phyloP scores from a whole-genome alignment of 1,140 invertebrate genomes.

The Drosophila lacertosa region DNA sequence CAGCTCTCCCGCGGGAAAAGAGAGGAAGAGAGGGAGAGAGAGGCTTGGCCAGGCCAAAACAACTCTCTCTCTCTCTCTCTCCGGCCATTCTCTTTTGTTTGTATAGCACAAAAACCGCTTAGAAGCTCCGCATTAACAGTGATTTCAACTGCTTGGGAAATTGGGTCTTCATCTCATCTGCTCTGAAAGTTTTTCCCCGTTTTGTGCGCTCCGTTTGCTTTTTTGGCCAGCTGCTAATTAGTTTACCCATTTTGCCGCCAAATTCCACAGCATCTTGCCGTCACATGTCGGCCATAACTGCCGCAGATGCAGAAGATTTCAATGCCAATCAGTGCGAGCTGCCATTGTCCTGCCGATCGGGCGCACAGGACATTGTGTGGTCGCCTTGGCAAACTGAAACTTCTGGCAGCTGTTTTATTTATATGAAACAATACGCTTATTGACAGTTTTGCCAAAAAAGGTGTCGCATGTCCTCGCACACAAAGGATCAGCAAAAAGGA shows the following conservation, averaged over 20 bases:
- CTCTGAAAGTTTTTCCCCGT: conserved; percentile 40
- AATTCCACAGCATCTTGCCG: conserved; percentile 67
- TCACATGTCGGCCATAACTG: conserved; percentile 71
- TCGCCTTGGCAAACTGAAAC: conserved; percentile 32
- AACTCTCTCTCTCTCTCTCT: conserved; percentile 37
- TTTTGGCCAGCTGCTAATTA: conserved; percentile 36
- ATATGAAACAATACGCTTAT: conserved; percentile 66
- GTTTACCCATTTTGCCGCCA: conserved; percentile 60
- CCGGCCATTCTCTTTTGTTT: conserved; percentile 6
- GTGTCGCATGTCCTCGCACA: conserved; percentile 57
- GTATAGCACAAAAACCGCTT: conserved; percentile 64
- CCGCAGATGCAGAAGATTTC: conserved; percentile 57
- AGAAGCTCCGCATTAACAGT: conserved; percentile 59
- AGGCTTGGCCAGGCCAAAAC: conserved; percentile 23
- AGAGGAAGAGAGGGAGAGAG: conserved; percentile 19
- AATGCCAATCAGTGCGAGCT: conserved; percentile 61
- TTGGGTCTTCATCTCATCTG: conserved; percentile 43
- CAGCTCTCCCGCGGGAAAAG: conserved; percentile 7
- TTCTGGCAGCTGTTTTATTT: conserved; percentile 48
- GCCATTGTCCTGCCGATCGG: conserved; percentile 39
- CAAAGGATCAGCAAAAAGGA: conserved; percentile 53
- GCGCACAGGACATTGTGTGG: conserved; percentile 47
- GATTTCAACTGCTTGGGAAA: conserved; percentile 59
- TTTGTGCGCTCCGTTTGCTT: conserved; percentile 17
- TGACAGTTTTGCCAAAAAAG: conserved; percentile 75